Evolutionary conservation across 2,888 invertebrate genomes (phyloP), one percentile per base, ranked within the genome.

Genomic region (Zele albiditarsus): DNA sequence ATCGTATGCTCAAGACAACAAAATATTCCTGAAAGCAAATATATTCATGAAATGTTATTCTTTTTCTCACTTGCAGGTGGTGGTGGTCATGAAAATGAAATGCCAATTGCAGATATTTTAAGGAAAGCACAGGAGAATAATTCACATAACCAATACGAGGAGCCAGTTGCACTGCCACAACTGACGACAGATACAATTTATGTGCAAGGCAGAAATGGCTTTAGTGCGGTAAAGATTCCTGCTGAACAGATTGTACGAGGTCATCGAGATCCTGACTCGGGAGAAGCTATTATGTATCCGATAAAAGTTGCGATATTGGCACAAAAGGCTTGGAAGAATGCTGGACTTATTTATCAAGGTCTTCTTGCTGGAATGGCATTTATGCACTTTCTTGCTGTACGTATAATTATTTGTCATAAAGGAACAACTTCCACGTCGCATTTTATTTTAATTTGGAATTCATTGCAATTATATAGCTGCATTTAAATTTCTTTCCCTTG

Each of bases 281-380:
- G 46, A 57, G 65, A 57, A 57, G 62, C 76, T 33, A 33, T 79
- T 76, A 76, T 69, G 73, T 82, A 76, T 33, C 86, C 84, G 1
- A 86, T 89, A 79, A 84, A 82, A 75, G 78, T 87, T n/a, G 89
- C 89, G n/a, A 86, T 88, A 53, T 74, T 80, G 16, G 80, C 83
- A 31, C 89, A 89, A 74, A 84, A 83, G 73, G 78, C 84, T 25
- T 88, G 87, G 83, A 84, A 80, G 70, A 82, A 82, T 46, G 77
- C 80, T 6, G 88, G 87, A 12, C 81, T 87, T 12, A 80, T 89
- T 75, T 86, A 82, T 80, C 89, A 89, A 77, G 89, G 89, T 8
- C 80, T 89, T 46, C 77, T 89, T 12, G 88, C 85, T 33, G 89
- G 89, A 67, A 87, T 89, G 81, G 85, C 88, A 14, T 73, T 89